Base-by-base conservation (phyloP, 2,113 vertebrate species). In the Ptilonorhynchus violaceus region DNA sequence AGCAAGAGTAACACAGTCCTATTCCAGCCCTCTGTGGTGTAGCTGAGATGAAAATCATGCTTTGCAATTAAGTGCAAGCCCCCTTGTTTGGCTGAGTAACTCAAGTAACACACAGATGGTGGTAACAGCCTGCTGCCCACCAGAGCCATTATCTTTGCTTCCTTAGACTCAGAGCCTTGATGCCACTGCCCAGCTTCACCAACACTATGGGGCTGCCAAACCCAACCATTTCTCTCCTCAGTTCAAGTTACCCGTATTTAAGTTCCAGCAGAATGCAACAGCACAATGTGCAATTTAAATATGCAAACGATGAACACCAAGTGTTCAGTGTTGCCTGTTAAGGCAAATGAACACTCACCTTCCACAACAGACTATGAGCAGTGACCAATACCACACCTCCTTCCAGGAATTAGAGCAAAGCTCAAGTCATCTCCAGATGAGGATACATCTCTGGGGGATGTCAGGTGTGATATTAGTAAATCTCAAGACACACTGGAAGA, bases 41-140 rank as follows among this genome's bases (percentile, higher is more conserved):
- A n/a, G 49, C 58, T 12, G 37, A 83, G 39, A 60, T 52, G 44
- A 56, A 83, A 93, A 77, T 19, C 37, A 10, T 4, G 13, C 53
- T 69, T 12, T 3, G 6, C 52, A 68, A 35, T 9, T 9, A 73
- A 75, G 66, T 3, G 15, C 18, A 23, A 78, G 42, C 25, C 69
- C 49, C 30, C 3, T 6, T 39, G 33, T 18, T 24, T 18, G 74
- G 50, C 5, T 39, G 33, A 84, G n/a, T 20, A 47, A 60, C 72
- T 56, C 9, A 0, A 23, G 7, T 17, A 37, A 31, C 56, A 37
- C 1, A 0, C n/a, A 62, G 55, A n/a, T 4, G 21, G 52, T 5
- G 59, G 5, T 12, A 37, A 9, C 4, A 84, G 55, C 68, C 83
- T 52, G 59, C 80, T 87, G 77, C 28, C 73, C 77, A 56, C 63